Evolutionary conservation across 2,113 vertebrate species (phyloP), one percentile per base, ranked within the genome.

Genomic region (Condylura cristata): DNA sequence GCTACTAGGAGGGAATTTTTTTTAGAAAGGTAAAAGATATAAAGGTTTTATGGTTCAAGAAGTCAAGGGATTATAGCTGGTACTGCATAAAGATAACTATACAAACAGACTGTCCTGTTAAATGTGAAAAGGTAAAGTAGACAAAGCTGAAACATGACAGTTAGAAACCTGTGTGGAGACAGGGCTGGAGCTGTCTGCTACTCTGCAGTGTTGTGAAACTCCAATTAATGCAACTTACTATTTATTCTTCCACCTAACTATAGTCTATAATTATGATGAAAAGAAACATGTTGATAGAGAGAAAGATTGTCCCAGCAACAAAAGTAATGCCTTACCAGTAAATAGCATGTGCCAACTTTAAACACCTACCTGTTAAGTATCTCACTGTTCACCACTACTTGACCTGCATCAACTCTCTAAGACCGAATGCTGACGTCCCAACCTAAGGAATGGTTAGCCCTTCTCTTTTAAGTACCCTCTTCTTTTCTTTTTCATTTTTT

Each of bases 251-350:
- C 58, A 82, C 91, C 82, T 75, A 18, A 26, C 78, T 51, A 44
- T 5, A 89, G 63, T 65, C 86, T 90, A 12, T 91, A 81, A 94
- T 97, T 91, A 97, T 16, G 44, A 95, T 91, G 89, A 97, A 95
- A 92, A n/a, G 78, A 90, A 96, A 82, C 68, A 84, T 2, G 80
- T 16, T 82, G 91, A 96, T 94, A 95, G 90, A 93, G 92, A 75
- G 60, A 71, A 90, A 96, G 91, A 90, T 20, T 71, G 41, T 46
- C 87, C 89, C 65, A 68, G 74, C 63, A 81, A 95, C 89, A 86
- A 92, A 92, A 92, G 82, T 81, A 93, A 92, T 5, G 5, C 90
- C 89, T 88, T 79, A 44, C 63, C 18, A 41, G 78, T 82, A 90
- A 95, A 91, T 6, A 95, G 76, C 79, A 87, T 11, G 7, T 81